Percentiles rank a stretch among this genome's conserved stretches.
Evolutionary conservation across 2,797 vertebrate genomes (phyloP).

Genomic region (Muscicapa striata): DNA sequence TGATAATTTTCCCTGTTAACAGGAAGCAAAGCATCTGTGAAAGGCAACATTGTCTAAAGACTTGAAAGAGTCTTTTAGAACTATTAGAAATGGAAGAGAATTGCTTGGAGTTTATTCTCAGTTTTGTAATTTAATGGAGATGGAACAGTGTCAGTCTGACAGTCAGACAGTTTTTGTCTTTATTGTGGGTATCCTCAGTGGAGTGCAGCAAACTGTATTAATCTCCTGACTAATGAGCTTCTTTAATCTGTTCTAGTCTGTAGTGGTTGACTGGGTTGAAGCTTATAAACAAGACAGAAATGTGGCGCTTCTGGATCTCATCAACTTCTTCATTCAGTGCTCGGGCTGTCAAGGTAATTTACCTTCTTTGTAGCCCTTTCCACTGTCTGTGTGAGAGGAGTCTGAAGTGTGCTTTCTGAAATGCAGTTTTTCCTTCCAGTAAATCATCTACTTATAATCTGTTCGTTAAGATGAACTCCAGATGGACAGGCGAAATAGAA

Average conservation of each 20-base stretch:
- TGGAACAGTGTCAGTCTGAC: not conserved
- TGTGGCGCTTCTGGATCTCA: constrained; percentile 90
- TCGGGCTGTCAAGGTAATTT: constrained; percentile 90
- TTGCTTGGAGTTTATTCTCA: not conserved
- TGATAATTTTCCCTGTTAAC: not conserved
- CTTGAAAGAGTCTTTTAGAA: not conserved
- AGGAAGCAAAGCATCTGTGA: not conserved
- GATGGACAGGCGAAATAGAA: not conserved
- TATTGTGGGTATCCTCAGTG: not conserved
- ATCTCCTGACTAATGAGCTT: not conserved
- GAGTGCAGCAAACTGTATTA: not conserved
- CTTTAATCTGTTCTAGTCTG: constrained; percentile 76
- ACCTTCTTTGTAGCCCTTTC: not conserved
- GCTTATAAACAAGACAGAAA: constrained; percentile 87
- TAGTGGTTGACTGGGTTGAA: constrained; percentile 91
- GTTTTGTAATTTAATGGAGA: not conserved
- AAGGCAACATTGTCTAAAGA: not conserved
- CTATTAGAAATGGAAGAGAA: not conserved
- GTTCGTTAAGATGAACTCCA: not conserved
- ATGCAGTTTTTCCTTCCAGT: not conserved
- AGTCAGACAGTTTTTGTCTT: not conserved
- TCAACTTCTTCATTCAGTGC: constrained; percentile 95
- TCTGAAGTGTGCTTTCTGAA: constrained; percentile 1
- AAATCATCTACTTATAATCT: not conserved
- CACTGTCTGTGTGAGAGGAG: not conserved